Evolutionary conservation across 2,888 invertebrate genomes (phyloP), one percentile per base, ranked within the genome.

Genomic region (Arctia plantaginis): DNA sequence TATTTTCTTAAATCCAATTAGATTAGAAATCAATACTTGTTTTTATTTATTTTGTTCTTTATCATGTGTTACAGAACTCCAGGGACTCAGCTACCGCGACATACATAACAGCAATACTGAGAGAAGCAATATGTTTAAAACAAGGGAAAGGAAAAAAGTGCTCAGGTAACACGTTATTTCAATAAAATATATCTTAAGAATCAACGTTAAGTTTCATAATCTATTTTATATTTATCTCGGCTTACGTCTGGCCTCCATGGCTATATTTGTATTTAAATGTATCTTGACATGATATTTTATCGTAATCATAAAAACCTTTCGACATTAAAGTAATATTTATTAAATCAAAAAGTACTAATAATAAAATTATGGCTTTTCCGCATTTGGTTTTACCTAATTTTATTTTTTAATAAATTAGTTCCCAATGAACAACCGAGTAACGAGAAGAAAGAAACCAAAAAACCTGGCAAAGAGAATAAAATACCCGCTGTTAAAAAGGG

Each of bases 41-140:
- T 66, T 66, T 41, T 6, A 51, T 23, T n/a, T 62, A n/a, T 15
- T 39, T 33, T 35, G 10, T 67, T 30, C 30, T 6, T 69, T 41
- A 27, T 69, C 30, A 12, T 30, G 6, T 3, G 18, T 74, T 76
- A 1, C 92, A 97, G 97, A 95, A 89, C 80, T 93, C 96, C 71
- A 95, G 96, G 88, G 97, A 97, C 80, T 90, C 95, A 59, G 90
- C 96, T 18, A 95, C 96, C 7, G 93, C 93, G 62, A 96, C 95
- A 71, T 96, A 96, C 85, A 93, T 97, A 77, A 94, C 96, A 70
- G 94, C 96, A 27, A 96, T 97, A 86, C 86, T 97, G 75, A 96
- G 96, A 86, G 97, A 97, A 91, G 95, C 96, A 73, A 90, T 97
- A 82, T 96, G 97, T 82, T 94, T 96, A 72, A 96, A 96, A 87